These are phyloP conservation scores for Pristionchus entomophagus DNA, from an alignment of 2,888 invertebrate genomes.

Conservation along the genomic window DNA sequence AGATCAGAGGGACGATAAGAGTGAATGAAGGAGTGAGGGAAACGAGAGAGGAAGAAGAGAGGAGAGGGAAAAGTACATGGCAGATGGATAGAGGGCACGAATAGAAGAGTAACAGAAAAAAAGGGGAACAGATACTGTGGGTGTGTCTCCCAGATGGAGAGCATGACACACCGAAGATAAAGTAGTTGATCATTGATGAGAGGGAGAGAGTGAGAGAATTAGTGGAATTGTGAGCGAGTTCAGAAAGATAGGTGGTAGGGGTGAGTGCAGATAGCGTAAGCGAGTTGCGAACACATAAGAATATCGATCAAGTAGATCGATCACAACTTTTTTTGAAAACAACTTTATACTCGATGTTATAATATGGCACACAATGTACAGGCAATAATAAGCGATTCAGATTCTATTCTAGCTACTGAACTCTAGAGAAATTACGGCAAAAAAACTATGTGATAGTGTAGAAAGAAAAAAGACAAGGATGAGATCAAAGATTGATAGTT, in stretches of 20 bases:
- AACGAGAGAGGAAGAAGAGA: not conserved
- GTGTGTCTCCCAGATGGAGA: no score
- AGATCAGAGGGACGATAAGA: conserved; percentile 9
- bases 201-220: not conserved
- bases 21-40: not conserved
- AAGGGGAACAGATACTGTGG: no score
- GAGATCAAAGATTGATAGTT: not conserved
- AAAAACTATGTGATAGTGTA: not conserved
- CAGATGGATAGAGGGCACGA: no score
- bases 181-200: not conserved
- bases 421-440: not conserved
- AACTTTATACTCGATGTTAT: conserved; percentile 19
- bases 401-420: not conserved
- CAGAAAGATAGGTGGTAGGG: not conserved
- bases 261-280: conserved; percentile 41
- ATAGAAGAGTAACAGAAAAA: no score
- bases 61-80: not conserved
- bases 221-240: not conserved
- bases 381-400: not conserved
- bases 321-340: not conserved
- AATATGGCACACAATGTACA: conserved; percentile 14
- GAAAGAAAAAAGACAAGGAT: not conserved
- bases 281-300: conserved; percentile 36
- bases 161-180: no score
- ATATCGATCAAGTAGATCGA: not conserved